Base-by-base conservation (phyloP, 2,113 vertebrate species). In the Lanius collurio region DNA sequence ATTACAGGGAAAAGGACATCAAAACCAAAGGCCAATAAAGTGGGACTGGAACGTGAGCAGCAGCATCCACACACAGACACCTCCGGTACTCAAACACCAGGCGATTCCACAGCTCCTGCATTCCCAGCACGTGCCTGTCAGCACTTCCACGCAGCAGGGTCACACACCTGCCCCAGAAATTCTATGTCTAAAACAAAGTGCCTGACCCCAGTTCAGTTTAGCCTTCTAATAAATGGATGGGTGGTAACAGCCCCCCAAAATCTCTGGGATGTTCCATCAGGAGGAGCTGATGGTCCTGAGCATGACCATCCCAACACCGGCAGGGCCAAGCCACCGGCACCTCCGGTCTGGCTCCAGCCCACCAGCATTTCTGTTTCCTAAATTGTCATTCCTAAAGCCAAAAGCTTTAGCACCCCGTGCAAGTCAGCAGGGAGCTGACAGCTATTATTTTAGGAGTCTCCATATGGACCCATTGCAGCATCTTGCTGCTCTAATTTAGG, bases 391-490 rank as follows among this genome's bases (percentile, higher is more conserved):
- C 71, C 82, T 3, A 33, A 86, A 96, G 90, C 83, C 88, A 31
- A 35, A n/a, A 92, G 92, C 79, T 92, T 47, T 3, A 87, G 93
- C 92, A 50, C 88, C 90, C 95, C 47, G 13, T 80, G 71, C 85
- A 37, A 95, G 90, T 67, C 94, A 89, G 91, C 90, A 86, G 55
- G 10, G 83, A 96, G 89, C 83, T 89, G 73, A 41, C 80, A 96
- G 76, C 83, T 90, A 75, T 89, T 97, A 95, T 95, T 95, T 96
- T 97, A 13, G 73, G 94, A 95, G 93, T 67, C 94, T 96, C 95
- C 95, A 96, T 94, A 69, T 95, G 96, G 96, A 47, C 95, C 95
- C 94, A 90, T 0, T 53, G 80, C 91, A 90, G 86, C 91, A 94
- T 83, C 94, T 47, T n/a, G 68, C 90, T 35, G 64, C 94, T 95